Percentiles rank a stretch among this genome's conserved stretches.
phyloP scores from a whole-genome alignment of 2,797 vertebrate genomes.

The Acanthiza pusilla region DNA sequence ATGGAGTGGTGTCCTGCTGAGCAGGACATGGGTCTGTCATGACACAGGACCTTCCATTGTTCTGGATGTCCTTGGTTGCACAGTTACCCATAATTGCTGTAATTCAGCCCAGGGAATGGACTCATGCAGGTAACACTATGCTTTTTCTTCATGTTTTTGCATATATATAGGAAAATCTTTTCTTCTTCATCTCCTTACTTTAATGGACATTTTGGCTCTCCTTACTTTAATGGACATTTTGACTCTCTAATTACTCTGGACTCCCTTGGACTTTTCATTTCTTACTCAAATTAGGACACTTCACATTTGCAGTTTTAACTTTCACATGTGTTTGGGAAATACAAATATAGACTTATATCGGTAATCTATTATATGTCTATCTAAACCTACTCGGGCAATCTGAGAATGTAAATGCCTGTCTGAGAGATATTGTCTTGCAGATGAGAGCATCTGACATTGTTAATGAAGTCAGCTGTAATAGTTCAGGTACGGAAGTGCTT shows the following conservation, averaged over 20 bases:
- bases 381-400: not conserved
- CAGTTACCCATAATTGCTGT: not conserved
- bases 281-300: not conserved
- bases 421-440: not conserved
- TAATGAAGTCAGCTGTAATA: not conserved
- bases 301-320: not conserved
- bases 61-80: accelerated
- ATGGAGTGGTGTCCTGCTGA: not conserved
- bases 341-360: not conserved
- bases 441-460: not conserved
- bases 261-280: not conserved
- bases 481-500: not conserved
- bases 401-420: not conserved
- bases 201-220: not conserved
- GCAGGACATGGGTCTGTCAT: accelerated
- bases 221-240: not conserved
- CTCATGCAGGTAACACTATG: not conserved
- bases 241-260: not conserved
- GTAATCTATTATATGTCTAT: not conserved
- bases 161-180: not conserved
- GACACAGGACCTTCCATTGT: not conserved
- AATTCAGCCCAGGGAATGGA: not conserved
- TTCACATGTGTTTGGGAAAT: not conserved
- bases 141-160: not conserved
- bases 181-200: not conserved